phyloP scores from a whole-genome alignment of 1,140 invertebrate species.

The Drosophila bocki region DNA sequence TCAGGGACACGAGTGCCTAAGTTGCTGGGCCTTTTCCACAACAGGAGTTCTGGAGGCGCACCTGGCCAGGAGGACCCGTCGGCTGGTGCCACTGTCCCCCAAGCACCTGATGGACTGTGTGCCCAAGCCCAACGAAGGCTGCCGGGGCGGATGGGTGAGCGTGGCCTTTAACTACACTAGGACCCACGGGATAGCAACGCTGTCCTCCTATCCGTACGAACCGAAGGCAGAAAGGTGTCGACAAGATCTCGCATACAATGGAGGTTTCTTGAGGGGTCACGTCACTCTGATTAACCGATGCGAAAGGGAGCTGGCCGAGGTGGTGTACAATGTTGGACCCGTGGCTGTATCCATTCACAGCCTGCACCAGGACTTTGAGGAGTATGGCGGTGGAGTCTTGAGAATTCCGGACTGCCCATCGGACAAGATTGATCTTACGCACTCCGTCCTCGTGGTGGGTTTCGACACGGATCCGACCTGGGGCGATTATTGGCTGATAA shows the following conservation, averaged over 20 bases:
- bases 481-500: slow-evolving; percentile 89
- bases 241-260: background rate
- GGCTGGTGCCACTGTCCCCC: slow-evolving; percentile 92
- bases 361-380: background rate
- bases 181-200: slow-evolving; percentile 90
- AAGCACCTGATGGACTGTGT: slow-evolving; percentile 97
- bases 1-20: slow-evolving; percentile 92
- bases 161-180: slow-evolving; percentile 92
- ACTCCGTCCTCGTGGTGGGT: slow-evolving; percentile 90
- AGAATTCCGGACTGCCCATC: slow-evolving; percentile 88
- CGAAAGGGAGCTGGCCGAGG: slow-evolving; percentile 89
- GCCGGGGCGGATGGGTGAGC: slow-evolving; percentile 92
- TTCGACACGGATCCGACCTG: slow-evolving; percentile 86
- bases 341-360: slow-evolving; percentile 38
- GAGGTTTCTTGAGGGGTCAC: slow-evolving; percentile 37
- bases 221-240: slow-evolving; percentile 86
- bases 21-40: slow-evolving; percentile 96
- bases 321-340: slow-evolving; percentile 88
- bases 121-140: slow-evolving; percentile 92
- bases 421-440: slow-evolving; percentile 5
- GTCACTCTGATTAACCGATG: slow-evolving; percentile 87
- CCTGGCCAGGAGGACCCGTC: slow-evolving; percentile 86
- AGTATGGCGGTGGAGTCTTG: slow-evolving; percentile 28
- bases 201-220: slow-evolving; percentile 90
- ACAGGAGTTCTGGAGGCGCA: slow-evolving; percentile 94